These are phyloP conservation scores for Aurelia sp. DNA, from an alignment of 30 jellyfish, hydroid and myxozoan species.

Conservation along the genomic window DNA sequence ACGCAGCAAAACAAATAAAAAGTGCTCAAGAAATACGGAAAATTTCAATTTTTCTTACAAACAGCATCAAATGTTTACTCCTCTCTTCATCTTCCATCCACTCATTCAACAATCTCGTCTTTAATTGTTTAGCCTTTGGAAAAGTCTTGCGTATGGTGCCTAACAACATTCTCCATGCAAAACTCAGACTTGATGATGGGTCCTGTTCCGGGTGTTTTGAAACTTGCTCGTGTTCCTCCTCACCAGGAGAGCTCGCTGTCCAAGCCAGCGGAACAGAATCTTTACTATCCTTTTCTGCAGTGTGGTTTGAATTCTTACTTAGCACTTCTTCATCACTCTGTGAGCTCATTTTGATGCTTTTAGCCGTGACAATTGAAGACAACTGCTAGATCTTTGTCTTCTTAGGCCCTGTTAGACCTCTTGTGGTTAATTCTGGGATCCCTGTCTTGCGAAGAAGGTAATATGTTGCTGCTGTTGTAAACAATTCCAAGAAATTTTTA, in stretches of 20 bases:
- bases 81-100: conserved; percentile 60
- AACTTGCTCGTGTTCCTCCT: neutral
- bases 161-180: conserved; percentile 61
- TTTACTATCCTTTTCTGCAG: neutral
- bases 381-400: no score
- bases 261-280: neutral
- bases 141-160: conserved; percentile 67
- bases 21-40: no score
- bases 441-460: no score
- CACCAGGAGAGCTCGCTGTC: neutral
- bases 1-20: no score
- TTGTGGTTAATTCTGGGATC: no score
- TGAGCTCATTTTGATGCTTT: no score
- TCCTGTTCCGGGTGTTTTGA: conserved; percentile 1
- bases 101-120: conserved; percentile 39
- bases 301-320: no score
- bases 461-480: no score
- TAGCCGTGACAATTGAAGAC: no score
- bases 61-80: conserved; percentile 20
- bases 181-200: conserved; percentile 15
- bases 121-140: conserved; percentile 71
- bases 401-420: no score
- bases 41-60: conserved; percentile 7
- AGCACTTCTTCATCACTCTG: no score
- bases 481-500: no score